These are phyloP conservation scores for Charadrius vociferus DNA, from an alignment of 2,113 vertebrate species.

Conservation along the genomic window DNA sequence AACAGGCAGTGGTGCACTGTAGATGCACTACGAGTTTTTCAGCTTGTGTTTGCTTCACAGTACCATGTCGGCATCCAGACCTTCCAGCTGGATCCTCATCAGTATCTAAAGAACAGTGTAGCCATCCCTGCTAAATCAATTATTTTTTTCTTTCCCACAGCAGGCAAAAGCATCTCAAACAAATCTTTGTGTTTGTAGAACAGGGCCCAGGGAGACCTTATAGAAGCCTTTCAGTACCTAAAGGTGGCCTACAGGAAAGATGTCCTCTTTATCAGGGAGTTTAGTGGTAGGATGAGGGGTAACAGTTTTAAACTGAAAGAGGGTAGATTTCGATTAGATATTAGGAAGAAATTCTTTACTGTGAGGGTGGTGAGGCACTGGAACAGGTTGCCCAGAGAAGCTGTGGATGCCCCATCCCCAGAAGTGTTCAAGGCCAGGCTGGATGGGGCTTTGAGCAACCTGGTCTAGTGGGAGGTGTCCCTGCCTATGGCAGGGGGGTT, in stretches of 20 bases:
- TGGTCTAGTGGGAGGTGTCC: background rate
- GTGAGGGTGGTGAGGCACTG: background rate
- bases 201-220: background rate
- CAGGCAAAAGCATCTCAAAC: background rate
- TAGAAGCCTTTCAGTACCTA: background rate
- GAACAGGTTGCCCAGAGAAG: background rate
- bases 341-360: background rate
- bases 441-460: background rate
- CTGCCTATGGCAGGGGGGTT: background rate
- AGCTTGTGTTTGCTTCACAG: background rate
- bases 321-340: background rate
- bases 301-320: background rate
- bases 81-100: background rate
- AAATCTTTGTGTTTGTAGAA: background rate
- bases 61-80: background rate
- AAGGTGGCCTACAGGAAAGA: background rate
- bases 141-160: background rate
- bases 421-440: background rate
- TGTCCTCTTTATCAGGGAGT: background rate
- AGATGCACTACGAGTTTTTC: background rate
- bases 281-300: background rate
- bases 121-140: background rate
- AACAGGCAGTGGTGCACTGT: background rate
- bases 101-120: background rate
- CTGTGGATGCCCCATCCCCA: background rate